Base-by-base conservation (phyloP, 2,797 vertebrate genomes). In the Esox masquinongy region DNA sequence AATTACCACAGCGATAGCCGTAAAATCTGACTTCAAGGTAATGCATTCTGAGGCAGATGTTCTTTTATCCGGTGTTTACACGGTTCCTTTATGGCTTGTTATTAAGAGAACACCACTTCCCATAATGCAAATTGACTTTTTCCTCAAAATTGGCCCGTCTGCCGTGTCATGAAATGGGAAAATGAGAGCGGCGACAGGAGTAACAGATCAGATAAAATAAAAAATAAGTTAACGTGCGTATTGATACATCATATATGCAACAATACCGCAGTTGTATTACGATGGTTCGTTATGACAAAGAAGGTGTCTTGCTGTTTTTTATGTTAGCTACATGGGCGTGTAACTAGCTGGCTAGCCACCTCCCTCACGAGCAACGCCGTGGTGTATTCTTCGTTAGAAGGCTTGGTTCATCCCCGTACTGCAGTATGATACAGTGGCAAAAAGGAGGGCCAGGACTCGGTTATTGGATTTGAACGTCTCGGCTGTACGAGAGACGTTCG, bases 61-160 rank as follows among this genome's bases (percentile, higher is more conserved):
- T 56, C 47, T 5, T 4, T 6, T 66, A 39, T 34, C 31, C 7
- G 1, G 49, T 34, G n/a, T 51, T 24, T 36, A 15, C 34, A 2
- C 4, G 1, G 56, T 24, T n/a, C 8, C 11, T 0, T n/a, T 68
- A 17, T 12, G 1, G 3, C 2, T 43, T 72, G 36, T 56, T 71
- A 66, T 15, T 39, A 31, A 0, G 0, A 0, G 17, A 66, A 93
- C 92, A 79, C 19, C 86, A 84, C 72, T 82, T 90, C 90, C 92
- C 91, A 86, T 43, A 79, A 80, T 26, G 72, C 88, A 36, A 3
- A 39, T 50, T 1, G 76, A 87, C 90, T 70, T 51, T 80, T 87
- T 90, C 87, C 85, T 86, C 85, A 79, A 88, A 88, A 78, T 82
- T 88, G 89, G 89, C 88, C 89, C 86, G 89, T 90, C 86, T 86